Base-by-base conservation (phyloP, 1,140 invertebrate genomes). In the Tetramorium alpestre region DNA sequence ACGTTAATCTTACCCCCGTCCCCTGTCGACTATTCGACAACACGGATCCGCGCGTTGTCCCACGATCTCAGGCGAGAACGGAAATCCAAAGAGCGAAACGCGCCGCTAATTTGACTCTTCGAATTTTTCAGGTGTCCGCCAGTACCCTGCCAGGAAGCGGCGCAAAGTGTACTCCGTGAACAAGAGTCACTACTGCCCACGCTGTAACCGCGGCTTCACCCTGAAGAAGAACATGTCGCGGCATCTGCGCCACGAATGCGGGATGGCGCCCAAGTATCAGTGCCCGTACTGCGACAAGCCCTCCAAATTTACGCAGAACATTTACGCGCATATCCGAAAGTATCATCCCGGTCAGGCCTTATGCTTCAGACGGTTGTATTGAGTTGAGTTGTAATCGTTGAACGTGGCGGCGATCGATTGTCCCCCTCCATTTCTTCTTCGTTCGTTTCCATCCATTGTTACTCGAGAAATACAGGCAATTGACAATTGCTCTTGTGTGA, bases 221-320 rank as follows among this genome's bases (percentile, higher is more conserved):
- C 67, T 87, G 85, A 96, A 96, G 91, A 96, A 96, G 82, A 96
- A 96, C 86, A 95, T 96, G 92, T 94, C 94, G 6, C 93, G 96
- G 3, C 96, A 96, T 89, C 90, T 96, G 89, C 92, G 93, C 22
- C 96, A 95, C 93, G 96, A 96, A 78, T 96, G 96, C 84, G 96
- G 96, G 4, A 94, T 96, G 49, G 96, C 96, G 67, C 96, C 96
- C 11, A 94, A 95, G 86, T 96, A 96, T 88, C 94, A 95, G 76
- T 96, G 96, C 85, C 95, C 94, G 3, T 92, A 95, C 88, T 96
- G 96, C 89, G 75, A 92, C 18, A 94, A 95, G 69, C 93, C 86
- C 7, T 94, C 94, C 76, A 94, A 94, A 76, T 93, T 94, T 47
- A 92, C 90, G n/a, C 93, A 91, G 60, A 94, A 94, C 67, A 87